Conservation (phyloP, 1,140 invertebrate species). For the Antheraea mylitta region DNA sequence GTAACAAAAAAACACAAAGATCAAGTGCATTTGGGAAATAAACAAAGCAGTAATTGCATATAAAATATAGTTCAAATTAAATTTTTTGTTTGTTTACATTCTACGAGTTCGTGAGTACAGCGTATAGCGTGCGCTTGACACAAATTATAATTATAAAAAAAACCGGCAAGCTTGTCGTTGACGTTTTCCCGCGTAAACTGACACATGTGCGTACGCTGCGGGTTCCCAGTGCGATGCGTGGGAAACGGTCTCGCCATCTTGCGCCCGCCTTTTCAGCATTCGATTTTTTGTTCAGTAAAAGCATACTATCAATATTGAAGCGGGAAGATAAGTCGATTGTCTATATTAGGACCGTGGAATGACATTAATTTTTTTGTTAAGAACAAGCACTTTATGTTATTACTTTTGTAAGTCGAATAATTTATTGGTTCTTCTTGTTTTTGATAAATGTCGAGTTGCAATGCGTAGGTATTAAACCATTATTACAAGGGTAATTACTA, state of each 20-base stretch:
- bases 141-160: constrained; percentile 37
- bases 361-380: neutral
- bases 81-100: constrained; percentile 34
- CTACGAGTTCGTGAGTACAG: constrained; percentile 20
- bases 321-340: constrained; percentile 19
- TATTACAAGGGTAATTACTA: neutral
- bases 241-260: constrained; percentile 59
- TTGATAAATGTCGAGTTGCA: neutral
- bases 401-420: neutral
- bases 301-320: constrained; percentile 42
- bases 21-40: neutral
- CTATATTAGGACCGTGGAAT: constrained; percentile 11
- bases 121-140: constrained; percentile 24
- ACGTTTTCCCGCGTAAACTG: constrained; percentile 55
- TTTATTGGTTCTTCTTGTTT: neutral
- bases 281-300: constrained; percentile 56
- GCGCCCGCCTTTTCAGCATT: constrained; percentile 55
- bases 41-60: neutral
- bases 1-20: neutral
- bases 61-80: neutral
- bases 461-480: neutral
- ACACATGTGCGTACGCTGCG: constrained; percentile 47
- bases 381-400: neutral
- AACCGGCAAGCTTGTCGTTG: constrained; percentile 19
- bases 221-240: constrained; percentile 64